phyloP scores from a whole-genome alignment of 2,113 vertebrate genomes.

The Canis aureus region DNA sequence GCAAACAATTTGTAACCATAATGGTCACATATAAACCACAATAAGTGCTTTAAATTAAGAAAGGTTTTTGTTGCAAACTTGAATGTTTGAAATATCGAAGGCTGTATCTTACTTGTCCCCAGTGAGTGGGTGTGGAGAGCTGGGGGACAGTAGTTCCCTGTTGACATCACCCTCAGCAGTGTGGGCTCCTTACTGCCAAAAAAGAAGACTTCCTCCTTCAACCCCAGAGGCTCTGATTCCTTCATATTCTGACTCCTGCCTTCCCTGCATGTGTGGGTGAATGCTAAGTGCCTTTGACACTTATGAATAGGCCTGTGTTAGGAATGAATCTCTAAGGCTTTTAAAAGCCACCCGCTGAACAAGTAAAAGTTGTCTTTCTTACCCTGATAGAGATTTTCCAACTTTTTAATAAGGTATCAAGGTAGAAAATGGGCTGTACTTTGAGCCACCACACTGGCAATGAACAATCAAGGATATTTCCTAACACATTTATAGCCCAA shows the following conservation, averaged over 20 bases:
- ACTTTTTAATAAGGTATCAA: conserved; percentile 76
- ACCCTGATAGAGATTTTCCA: conserved; percentile 57
- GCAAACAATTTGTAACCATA: neutral
- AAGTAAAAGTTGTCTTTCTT: conserved; percentile 70
- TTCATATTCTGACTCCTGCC: conserved; percentile 35
- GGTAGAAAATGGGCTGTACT: conserved; percentile 10
- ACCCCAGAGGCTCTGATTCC: conserved; percentile 4
- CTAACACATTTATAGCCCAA: neutral
- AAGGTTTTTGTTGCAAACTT: conserved; percentile 20
- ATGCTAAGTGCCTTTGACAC: conserved; percentile 59
- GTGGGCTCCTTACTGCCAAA: neutral
- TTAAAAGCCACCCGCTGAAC: conserved; percentile 67
- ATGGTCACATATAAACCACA: neutral
- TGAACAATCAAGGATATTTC: conserved; percentile 1
- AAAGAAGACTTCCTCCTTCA: conserved; percentile 3
- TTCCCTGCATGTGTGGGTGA: conserved; percentile 54
- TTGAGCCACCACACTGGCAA: conserved; percentile 4
- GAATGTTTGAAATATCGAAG: neutral
- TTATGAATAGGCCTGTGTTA: conserved; percentile 63
- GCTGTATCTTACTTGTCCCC: neutral
- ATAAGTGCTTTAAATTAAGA: conserved; percentile 34
- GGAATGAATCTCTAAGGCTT: conserved; percentile 62
- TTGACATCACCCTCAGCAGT: neutral
- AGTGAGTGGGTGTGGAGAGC: neutral
- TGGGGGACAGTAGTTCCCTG: neutral